Evolutionary conservation across 1,140 invertebrate genomes (phyloP).

Genomic region (Nautilus pompilius): DNA sequence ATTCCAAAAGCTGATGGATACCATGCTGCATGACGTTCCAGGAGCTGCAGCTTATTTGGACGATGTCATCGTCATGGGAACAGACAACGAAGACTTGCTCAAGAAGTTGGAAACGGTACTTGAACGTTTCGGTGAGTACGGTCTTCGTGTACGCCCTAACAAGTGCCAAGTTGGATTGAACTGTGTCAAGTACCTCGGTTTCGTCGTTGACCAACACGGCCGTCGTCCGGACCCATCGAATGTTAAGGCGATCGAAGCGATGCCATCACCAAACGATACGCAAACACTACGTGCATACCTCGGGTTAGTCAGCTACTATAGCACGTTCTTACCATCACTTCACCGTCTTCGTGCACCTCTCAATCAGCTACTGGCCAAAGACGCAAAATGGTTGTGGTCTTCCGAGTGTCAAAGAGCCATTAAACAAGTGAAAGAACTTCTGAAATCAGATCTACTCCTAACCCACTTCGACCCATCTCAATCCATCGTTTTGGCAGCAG

Average conservation of each 20-base stretch:
- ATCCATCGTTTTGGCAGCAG: slow-evolving; percentile 46
- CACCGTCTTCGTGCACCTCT: slow-evolving; percentile 10
- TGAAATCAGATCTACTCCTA: slow-evolving; percentile 13
- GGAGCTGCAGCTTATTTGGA: slow-evolving; percentile 6
- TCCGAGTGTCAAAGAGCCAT: slow-evolving; percentile 16
- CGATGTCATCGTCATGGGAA: slow-evolving; percentile 16
- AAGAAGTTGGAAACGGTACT: slow-evolving; percentile 18
- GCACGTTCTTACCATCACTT: slow-evolving; percentile 21
- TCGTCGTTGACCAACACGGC: slow-evolving; percentile 13
- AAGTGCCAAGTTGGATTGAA: slow-evolving; percentile 19
- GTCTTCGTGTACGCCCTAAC: slow-evolving; percentile 1
- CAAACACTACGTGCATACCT: slow-evolving; percentile 14
- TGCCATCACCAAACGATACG: slow-evolving; percentile 8
- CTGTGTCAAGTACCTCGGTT: slow-evolving; percentile 13
- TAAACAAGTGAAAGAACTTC: slow-evolving; percentile 10
- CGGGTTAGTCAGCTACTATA: slow-evolving; percentile 21
- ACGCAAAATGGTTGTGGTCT: slow-evolving; percentile 13
- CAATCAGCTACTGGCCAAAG: slow-evolving; percentile 14
- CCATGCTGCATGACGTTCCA: slow-evolving; percentile 38
- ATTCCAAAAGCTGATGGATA: slow-evolving; percentile 57
- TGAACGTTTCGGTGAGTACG: slow-evolving; percentile 8
- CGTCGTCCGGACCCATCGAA: slow-evolving; percentile 16
- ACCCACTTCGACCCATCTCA: slow-evolving; percentile 12
- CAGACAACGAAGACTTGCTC: slow-evolving; percentile 11
- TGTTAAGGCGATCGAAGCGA: slow-evolving; percentile 16